phyloP scores from a whole-genome alignment of 2,113 vertebrate genomes.

The Steatornis caripensis region DNA sequence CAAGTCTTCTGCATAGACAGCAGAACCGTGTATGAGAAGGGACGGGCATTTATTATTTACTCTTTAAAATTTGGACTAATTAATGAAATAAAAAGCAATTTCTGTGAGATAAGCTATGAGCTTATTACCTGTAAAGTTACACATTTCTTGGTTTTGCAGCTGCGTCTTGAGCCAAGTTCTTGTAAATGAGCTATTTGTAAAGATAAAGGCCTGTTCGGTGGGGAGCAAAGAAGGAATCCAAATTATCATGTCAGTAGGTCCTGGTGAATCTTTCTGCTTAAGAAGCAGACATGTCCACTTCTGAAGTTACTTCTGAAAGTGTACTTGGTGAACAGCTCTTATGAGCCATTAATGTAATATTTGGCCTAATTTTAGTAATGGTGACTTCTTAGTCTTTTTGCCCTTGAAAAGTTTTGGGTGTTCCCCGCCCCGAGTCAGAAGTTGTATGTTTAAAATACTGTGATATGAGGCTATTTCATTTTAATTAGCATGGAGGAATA shows the following conservation, averaged over 20 bases:
- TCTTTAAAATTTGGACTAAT: background rate
- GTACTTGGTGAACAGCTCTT: background rate
- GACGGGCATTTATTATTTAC: background rate
- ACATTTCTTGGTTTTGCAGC: background rate
- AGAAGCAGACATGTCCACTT: background rate
- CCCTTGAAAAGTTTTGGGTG: background rate
- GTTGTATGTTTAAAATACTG: background rate
- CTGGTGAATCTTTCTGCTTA: background rate
- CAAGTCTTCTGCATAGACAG: background rate
- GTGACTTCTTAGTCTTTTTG: background rate
- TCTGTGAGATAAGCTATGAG: background rate
- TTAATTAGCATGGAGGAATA: background rate
- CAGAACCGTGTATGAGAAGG: background rate
- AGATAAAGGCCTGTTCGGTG: background rate
- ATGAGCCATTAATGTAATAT: background rate
- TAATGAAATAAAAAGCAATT: background rate
- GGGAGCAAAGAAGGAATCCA: background rate
- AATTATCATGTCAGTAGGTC: background rate
- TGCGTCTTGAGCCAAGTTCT: background rate
- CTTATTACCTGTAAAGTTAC: background rate
- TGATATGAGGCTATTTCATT: background rate
- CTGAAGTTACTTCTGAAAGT: background rate
- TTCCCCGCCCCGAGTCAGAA: background rate
- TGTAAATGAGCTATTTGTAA: background rate
- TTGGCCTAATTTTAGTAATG: background rate